Evolutionary conservation across 2,888 invertebrate genomes (phyloP), one percentile per base, ranked within the genome.

Genomic region (Onthophagus sagittarius): DNA sequence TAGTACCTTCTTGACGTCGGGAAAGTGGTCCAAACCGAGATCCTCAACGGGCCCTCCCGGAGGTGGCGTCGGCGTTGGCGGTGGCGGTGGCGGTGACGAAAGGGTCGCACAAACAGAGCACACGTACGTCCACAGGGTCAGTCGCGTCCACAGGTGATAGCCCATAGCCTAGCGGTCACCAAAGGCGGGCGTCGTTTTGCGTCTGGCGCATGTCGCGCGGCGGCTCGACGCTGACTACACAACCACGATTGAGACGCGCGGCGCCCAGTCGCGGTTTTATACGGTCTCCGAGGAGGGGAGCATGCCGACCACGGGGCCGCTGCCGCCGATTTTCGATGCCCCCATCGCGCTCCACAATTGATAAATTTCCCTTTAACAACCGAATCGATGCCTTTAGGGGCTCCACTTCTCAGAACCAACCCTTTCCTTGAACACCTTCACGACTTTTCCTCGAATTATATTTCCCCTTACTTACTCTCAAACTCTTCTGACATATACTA

Each of bases 151-250:
- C 78, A 80, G 80, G 78, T 81, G 80, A 81, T 81, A 78, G 82
- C 83, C 83, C 83, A 83, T 82, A 83, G 81, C 83, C 82, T 80
- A 81, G 79, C 79, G 80, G 81, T 80, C 82, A 82, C 82, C 77
- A 80, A 79, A 77, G 23, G 76, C 73, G 79, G 76, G 78, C 77
- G 75, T 77, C 77, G 77, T 75, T 76, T 76, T 77, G 77, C 77
- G 77, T 79, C 78, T 78, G 75, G 77, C 78, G 79, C 79, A 79
- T 78, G 75, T 78, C 67, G 39, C 39, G 39, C 39, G 32, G 23
- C 23, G 23, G 67, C 67, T 31, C 67, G 14, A 15, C 15, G 63
- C 63, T 15, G 13, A 63, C 63, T 15, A 75, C 76, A 77, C 76
- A 77, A 74, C 75, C 76, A 78, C 78, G 75, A 71, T 72, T 74